These are phyloP conservation scores for Penaeus japonicus DNA, from an alignment of 1,140 invertebrate genomes.

Conservation along the genomic window DNA sequence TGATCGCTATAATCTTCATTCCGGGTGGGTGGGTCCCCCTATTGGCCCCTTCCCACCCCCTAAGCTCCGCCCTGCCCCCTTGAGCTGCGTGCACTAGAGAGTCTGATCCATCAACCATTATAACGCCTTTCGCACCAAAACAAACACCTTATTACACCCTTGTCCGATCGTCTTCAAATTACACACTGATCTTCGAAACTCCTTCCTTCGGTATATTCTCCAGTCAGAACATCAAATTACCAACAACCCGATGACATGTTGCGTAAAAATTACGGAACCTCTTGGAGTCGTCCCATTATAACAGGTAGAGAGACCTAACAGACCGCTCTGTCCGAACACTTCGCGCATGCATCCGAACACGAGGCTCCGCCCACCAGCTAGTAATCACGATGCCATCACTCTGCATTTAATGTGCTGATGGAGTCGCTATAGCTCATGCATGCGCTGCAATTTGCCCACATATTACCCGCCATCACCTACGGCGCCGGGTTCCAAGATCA, in stretches of 20 bases:
- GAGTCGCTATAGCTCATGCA: constrained; percentile 58
- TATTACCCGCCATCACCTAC: constrained; percentile 54
- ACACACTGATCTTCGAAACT: background rate
- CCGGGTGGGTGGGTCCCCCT: constrained; percentile 25
- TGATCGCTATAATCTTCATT: constrained; percentile 56
- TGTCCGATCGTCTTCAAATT: constrained; percentile 49
- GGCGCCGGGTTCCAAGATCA: constrained; percentile 54
- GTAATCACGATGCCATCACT: constrained; percentile 57
- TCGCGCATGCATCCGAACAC: constrained; percentile 50
- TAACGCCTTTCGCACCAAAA: constrained; percentile 58
- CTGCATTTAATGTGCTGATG: constrained; percentile 58
- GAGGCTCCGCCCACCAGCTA: constrained; percentile 51
- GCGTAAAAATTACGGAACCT: constrained; percentile 9
- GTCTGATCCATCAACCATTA: constrained; percentile 58
- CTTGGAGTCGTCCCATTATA: background rate
- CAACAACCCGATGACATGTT: constrained; percentile 7
- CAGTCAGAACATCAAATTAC: no score
- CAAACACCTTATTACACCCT: constrained; percentile 58
- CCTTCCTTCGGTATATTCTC: no score
- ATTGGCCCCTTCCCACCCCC: background rate
- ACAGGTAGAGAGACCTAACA: no score
- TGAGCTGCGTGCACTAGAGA: constrained; percentile 48
- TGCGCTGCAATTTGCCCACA: constrained; percentile 57
- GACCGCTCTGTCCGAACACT: constrained; percentile 24
- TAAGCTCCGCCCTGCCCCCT: constrained; percentile 39